Evolutionary conservation across 1,140 invertebrate genomes (phyloP).

Genomic region (Zeugodacus cucurbitae): DNA sequence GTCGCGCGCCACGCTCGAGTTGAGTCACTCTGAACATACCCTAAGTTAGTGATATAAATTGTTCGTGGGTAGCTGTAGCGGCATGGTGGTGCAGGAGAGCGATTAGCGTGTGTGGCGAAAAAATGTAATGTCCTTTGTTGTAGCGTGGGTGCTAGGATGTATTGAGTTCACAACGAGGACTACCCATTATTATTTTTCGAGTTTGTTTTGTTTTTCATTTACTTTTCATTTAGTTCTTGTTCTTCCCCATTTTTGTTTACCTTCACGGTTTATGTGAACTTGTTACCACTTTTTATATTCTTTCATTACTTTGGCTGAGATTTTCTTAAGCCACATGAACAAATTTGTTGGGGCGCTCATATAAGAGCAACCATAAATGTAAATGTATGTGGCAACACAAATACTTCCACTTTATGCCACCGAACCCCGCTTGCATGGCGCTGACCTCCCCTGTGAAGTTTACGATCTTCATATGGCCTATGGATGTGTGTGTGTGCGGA

Average conservation of each 20-base stretch:
- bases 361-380: background rate
- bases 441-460: no score
- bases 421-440: background rate
- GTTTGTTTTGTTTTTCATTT: background rate
- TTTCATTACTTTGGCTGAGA: background rate
- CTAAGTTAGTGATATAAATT: background rate
- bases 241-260: background rate
- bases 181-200: background rate
- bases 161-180: background rate
- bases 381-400: background rate
- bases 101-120: background rate
- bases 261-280: background rate
- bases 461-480: background rate
- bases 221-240: background rate
- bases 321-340: conserved; percentile 1
- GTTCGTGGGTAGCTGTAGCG: background rate
- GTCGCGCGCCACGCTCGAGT: background rate
- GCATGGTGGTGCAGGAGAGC: background rate
- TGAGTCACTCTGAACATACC: background rate
- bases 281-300: background rate
- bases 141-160: no score
- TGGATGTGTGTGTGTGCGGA: background rate
- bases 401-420: background rate
- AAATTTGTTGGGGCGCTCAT: background rate
- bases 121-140: background rate